phyloP scores from a whole-genome alignment of 2,888 invertebrate species.

The Dryobotodes eremita region DNA sequence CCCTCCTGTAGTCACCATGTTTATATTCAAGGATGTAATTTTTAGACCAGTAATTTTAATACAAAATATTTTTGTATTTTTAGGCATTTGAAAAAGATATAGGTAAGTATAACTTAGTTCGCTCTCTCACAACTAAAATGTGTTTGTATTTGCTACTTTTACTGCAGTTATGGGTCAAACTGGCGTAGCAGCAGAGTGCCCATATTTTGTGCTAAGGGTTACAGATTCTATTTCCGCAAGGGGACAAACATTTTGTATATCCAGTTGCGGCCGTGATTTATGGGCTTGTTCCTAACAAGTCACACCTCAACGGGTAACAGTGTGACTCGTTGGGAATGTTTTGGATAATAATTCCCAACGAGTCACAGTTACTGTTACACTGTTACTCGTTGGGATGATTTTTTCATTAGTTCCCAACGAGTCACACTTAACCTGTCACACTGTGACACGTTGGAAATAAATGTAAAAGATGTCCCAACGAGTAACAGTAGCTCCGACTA shows the following conservation, averaged over 20 bases:
- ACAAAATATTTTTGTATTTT: background rate
- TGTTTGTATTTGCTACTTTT: background rate
- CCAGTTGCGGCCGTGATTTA: constrained; percentile 40
- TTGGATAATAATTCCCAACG: no score
- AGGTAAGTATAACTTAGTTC: background rate
- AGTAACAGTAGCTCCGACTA: no score
- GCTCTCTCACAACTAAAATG: background rate
- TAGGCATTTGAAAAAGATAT: background rate
- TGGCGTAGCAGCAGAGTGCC: constrained; percentile 11
- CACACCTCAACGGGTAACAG: no score
- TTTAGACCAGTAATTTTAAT: background rate
- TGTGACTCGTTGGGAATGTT: no score
- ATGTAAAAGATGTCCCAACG: no score
- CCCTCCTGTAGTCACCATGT: background rate
- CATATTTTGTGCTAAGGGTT: constrained; percentile 53
- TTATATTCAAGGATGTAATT: background rate
- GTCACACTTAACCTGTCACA: no score
- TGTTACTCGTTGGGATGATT: no score
- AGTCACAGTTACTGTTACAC: no score
- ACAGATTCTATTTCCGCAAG: constrained; percentile 57
- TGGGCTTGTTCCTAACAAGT: no score
- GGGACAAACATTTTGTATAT: constrained; percentile 52
- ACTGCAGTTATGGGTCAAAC: constrained; percentile 27
- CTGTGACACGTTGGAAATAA: no score
- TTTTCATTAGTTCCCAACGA: no score